Percentiles rank a stretch among this genome's conserved stretches.
Conservation (phyloP, 1,140 invertebrate species). For the Ericerus pela region DNA sequence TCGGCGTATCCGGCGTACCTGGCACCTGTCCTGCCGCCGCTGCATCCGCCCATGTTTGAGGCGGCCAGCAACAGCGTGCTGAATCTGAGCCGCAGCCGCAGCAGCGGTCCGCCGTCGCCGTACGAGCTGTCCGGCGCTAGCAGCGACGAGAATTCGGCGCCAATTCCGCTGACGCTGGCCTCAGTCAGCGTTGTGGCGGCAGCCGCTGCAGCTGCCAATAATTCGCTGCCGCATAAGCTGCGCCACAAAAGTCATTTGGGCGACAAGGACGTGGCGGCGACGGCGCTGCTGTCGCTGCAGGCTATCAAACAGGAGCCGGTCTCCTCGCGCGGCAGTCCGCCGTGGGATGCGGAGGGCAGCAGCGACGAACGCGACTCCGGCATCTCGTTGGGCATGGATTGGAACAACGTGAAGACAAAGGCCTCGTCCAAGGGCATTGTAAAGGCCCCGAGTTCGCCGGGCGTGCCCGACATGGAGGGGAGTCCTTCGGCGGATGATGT, state of each 20-base stretch:
- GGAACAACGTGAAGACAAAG: slow-evolving; percentile 30
- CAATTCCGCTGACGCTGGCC: slow-evolving; percentile 12
- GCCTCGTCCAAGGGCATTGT: slow-evolving; percentile 6
- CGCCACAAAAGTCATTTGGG: slow-evolving; percentile 82
- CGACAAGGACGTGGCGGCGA: slow-evolving; percentile 64
- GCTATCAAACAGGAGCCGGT: slow-evolving; percentile 70
- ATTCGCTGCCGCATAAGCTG: slow-evolving; percentile 69
- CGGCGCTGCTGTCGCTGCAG: slow-evolving; percentile 56
- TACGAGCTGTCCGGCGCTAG: slow-evolving; percentile 29
- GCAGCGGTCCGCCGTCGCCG: slow-evolving; percentile 23
- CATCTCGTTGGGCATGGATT: slow-evolving; percentile 62
- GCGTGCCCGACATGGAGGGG: slow-evolving; percentile 31
- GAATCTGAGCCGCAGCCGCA: slow-evolving; percentile 26
- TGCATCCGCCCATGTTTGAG: slow-evolving; percentile 24
- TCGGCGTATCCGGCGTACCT: slow-evolving; percentile 22
- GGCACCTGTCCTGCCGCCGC: slow-evolving; percentile 24
- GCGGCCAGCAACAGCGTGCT: slow-evolving; percentile 25
- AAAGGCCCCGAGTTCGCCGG: slow-evolving; percentile 23
- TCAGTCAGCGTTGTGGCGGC: slow-evolving; percentile 12
- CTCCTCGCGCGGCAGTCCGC: slow-evolving; percentile 45
- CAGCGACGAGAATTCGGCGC: slow-evolving; percentile 26
- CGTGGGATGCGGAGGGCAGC: slow-evolving; percentile 67
- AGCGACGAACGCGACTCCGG: slow-evolving; percentile 77
- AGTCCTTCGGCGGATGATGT: slow-evolving; percentile 30
- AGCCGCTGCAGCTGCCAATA: slow-evolving; percentile 39